phyloP scores from a whole-genome alignment of 2,797 vertebrate species.

The Poeciliopsis paucimaculata region DNA sequence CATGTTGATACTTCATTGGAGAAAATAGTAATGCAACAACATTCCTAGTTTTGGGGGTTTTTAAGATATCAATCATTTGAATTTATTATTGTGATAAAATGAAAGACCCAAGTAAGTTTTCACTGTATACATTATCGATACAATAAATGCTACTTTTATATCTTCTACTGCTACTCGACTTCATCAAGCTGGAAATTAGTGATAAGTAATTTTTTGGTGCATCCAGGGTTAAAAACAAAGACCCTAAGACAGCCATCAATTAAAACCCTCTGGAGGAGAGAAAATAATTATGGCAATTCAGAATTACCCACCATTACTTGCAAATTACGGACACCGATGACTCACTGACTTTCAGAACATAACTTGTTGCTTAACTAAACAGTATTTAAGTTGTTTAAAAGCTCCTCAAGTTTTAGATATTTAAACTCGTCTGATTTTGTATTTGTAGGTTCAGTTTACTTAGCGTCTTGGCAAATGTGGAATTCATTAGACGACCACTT shows the following conservation, averaged over 20 bases:
- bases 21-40: neutral
- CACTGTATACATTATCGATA: neutral
- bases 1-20: neutral
- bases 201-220: neutral
- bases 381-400: slow-evolving; percentile 31
- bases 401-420: slow-evolving; percentile 10
- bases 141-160: neutral
- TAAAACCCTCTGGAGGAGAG: slow-evolving; percentile 34
- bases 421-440: slow-evolving; percentile 10
- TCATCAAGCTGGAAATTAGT: neutral
- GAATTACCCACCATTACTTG: slow-evolving; percentile 53
- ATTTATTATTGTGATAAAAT: neutral
- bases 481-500: slow-evolving; percentile 8
- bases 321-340: slow-evolving; percentile 43
- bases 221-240: slow-evolving; percentile 52
- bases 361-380: slow-evolving; percentile 44
- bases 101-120: neutral
- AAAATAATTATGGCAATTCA: slow-evolving; percentile 55
- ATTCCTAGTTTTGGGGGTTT: neutral
- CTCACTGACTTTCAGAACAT: slow-evolving; percentile 47
- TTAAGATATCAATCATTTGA: neutral
- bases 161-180: neutral
- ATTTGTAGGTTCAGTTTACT: neutral
- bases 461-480: neutral
- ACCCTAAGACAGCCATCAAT: slow-evolving; percentile 38